phyloP scores from a whole-genome alignment of 1,140 invertebrate species.

The Microplitis demolitor region DNA sequence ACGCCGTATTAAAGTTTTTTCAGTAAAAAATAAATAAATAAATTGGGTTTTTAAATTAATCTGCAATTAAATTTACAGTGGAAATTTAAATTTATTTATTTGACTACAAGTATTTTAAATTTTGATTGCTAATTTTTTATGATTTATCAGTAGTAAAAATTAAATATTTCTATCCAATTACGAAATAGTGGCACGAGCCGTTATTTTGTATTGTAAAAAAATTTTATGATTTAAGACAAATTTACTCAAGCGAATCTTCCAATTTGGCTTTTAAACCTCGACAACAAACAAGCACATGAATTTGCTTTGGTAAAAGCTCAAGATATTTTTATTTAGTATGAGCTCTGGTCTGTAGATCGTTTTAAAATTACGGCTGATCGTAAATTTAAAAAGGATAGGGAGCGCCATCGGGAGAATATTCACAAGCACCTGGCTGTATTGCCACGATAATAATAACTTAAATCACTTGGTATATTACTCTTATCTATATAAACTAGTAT shows the following conservation, averaged over 20 bases:
- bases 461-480: too few species aligned
- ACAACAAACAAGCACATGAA: neutral
- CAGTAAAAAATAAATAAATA: too few species aligned
- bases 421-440: neutral
- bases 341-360: neutral
- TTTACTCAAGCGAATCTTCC: constrained; percentile 6
- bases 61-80: too few species aligned
- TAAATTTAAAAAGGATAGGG: neutral
- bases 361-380: neutral
- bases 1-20: too few species aligned
- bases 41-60: too few species aligned
- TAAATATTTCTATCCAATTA: neutral
- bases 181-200: neutral
- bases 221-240: neutral
- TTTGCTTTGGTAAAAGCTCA: neutral
- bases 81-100: too few species aligned
- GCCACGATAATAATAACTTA: neutral
- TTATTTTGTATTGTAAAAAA: neutral
- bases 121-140: too few species aligned
- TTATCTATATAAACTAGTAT: too few species aligned
- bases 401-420: neutral
- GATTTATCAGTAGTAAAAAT: neutral
- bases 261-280: neutral
- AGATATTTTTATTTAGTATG: too few species aligned
- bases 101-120: too few species aligned